Percentiles rank a stretch among this genome's conserved stretches.
These are phyloP conservation scores for Chondrilla cf. caribensis DNA, from an alignment of 37 sponge, comb jelly and placozoan species.

Conservation along the genomic window DNA sequence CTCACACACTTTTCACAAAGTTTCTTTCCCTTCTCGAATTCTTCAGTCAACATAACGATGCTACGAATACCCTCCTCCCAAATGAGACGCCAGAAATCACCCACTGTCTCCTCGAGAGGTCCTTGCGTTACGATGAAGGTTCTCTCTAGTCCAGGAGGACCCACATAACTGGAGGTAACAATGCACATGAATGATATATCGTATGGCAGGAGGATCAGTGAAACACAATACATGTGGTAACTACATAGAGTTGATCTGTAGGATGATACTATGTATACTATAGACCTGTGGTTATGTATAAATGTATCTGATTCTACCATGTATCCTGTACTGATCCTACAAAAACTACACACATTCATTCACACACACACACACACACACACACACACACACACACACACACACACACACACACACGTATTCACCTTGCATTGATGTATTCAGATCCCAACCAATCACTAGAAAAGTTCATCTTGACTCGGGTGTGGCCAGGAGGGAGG, in stretches of 20 bases:
- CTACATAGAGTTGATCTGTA: too few relatives aligned
- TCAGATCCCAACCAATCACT: conserved; percentile 69
- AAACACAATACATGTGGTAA: too few relatives aligned
- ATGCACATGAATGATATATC: too few relatives aligned
- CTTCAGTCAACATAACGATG: conserved; percentile 23
- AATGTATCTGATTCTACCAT: too few relatives aligned
- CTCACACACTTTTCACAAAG: not conserved
- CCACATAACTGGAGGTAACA: conserved; percentile 39
- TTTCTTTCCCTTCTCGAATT: conserved; percentile 20
- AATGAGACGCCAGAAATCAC: conserved; percentile 68
- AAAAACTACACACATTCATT: too few relatives aligned
- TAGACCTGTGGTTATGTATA: too few relatives aligned
- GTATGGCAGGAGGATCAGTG: too few relatives aligned
- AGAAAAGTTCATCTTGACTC: conserved; percentile 71
- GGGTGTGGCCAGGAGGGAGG: conserved; percentile 46
- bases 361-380: too few relatives aligned
- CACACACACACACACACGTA: not conserved
- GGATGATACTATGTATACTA: too few relatives aligned
- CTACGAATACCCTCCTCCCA: conserved; percentile 50
- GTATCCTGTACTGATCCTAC: too few relatives aligned
- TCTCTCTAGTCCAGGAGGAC: conserved; percentile 14
- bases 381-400: too few relatives aligned
- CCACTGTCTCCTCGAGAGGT: conserved; percentile 38
- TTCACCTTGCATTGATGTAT: conserved; percentile 84
- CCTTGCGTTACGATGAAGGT: conserved; percentile 50